Evolutionary conservation across 1,140 invertebrate genomes (phyloP).

Genomic region (Panonychus citri): DNA sequence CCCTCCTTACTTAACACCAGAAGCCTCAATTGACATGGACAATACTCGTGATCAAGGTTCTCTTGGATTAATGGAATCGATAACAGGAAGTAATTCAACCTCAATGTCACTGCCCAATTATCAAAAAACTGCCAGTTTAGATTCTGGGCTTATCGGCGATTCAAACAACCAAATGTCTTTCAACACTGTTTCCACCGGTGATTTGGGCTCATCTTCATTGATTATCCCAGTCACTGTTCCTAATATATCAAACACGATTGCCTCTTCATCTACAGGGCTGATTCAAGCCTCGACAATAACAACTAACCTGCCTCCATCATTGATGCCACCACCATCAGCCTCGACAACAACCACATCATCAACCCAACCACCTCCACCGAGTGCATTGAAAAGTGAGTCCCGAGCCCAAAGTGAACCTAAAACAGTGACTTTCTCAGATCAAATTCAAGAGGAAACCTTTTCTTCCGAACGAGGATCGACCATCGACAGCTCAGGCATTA

Average conservation of each 20-base stretch:
- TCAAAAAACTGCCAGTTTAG: not conserved
- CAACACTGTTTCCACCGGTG: not conserved
- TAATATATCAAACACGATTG: too few relatives aligned
- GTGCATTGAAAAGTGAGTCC: slow-evolving; percentile 4
- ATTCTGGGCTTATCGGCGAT: too few relatives aligned
- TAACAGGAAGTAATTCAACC: too few relatives aligned
- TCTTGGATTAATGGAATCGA: not conserved
- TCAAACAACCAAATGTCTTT: not conserved
- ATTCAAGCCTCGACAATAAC: not conserved
- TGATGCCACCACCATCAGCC: not conserved
- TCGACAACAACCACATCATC: not conserved
- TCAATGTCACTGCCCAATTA: not conserved
- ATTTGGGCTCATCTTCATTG: not conserved
- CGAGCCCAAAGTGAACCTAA: slow-evolving; percentile 6
- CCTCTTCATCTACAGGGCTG: not conserved
- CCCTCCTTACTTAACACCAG: not conserved
- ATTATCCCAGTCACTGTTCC: too few relatives aligned
- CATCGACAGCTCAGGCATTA: not conserved
- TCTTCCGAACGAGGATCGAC: not conserved
- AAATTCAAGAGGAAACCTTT: slow-evolving; percentile 7
- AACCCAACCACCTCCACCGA: not conserved
- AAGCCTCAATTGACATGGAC: not conserved
- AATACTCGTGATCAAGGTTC: not conserved
- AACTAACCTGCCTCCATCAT: not conserved
- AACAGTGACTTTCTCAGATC: slow-evolving; percentile 10